A percentile compares a stretch with the other conserved stretches of the same genome.
These are phyloP conservation scores for Urocitellus parryii DNA, from an alignment of 2,113 vertebrate species.

Conservation along the genomic window DNA sequence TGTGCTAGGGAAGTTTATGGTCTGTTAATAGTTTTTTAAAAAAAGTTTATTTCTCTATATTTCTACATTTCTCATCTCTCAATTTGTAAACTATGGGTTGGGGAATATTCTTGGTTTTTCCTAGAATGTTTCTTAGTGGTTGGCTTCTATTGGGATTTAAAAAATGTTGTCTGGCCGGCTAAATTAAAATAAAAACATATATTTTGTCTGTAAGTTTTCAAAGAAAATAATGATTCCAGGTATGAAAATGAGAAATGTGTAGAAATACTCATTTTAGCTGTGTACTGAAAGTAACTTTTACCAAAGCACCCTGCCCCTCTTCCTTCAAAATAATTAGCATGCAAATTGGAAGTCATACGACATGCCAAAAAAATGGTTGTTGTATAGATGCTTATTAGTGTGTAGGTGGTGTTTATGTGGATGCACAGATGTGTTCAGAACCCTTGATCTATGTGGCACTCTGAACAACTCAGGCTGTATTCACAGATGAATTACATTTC, in stretches of 20 bases:
- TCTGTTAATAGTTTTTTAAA: background rate
- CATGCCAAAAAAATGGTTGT: constrained; percentile 24
- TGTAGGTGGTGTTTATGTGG: constrained; percentile 45
- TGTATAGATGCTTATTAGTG: constrained; percentile 62
- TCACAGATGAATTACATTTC: constrained; percentile 63
- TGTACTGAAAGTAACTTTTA: constrained; percentile 67
- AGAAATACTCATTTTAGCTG: constrained; percentile 61
- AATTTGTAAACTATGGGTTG: background rate
- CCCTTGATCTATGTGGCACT: constrained; percentile 40
- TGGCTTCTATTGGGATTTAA: background rate
- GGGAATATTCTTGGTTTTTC: constrained; percentile 37
- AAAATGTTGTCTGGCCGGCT: background rate
- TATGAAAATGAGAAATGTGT: constrained; percentile 55
- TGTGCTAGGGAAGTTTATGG: background rate
- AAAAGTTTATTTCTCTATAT: background rate
- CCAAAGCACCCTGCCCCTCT: constrained; percentile 61
- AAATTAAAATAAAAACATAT: constrained; percentile 63
- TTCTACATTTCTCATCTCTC: constrained; percentile 1
- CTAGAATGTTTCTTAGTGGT: background rate
- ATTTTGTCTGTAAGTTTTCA: constrained; percentile 52
- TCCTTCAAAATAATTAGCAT: constrained; percentile 77
- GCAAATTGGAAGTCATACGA: constrained; percentile 70
- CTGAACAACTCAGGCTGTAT: constrained; percentile 21
- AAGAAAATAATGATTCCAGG: constrained; percentile 53
- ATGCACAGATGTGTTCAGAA: constrained; percentile 65